Percentiles rank a stretch among this genome's conserved stretches.
Evolutionary conservation across 2,113 vertebrate genomes (phyloP).

Genomic region (Rousettus leschenaultii): DNA sequence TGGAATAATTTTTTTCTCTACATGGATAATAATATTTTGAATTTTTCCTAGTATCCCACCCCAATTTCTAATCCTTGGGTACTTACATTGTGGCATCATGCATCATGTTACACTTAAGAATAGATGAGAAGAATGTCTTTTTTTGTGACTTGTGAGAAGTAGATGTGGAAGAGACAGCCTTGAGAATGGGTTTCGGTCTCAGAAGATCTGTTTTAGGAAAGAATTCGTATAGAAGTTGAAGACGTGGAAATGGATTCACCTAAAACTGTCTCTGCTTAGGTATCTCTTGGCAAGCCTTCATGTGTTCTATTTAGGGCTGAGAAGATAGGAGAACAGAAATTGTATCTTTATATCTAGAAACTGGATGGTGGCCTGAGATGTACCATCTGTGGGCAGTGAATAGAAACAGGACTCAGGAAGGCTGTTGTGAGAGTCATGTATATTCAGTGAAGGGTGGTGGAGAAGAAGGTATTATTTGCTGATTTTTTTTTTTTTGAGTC

Average conservation of each 20-base stretch:
- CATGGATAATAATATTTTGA: background rate
- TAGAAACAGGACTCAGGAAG: background rate
- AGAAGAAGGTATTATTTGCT: background rate
- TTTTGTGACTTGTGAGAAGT: background rate
- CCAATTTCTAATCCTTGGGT: background rate
- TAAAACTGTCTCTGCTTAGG: background rate
- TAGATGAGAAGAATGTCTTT: background rate
- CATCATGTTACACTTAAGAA: background rate
- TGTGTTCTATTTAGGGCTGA: background rate
- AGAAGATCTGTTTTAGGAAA: background rate
- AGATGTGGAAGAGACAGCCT: background rate
- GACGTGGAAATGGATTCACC: background rate
- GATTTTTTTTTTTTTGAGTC: background rate
- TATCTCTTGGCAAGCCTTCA: background rate
- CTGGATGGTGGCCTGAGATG: background rate
- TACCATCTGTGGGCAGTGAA: background rate
- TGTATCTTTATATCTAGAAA: background rate
- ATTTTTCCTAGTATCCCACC: background rate
- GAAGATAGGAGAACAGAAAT: background rate
- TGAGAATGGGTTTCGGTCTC: background rate
- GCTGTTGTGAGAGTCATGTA: background rate
- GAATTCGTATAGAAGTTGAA: background rate
- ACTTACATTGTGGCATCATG: background rate
- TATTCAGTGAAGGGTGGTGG: background rate
- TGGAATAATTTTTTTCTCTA: background rate